These are phyloP conservation scores for Neosilurus hyrtlii DNA, from an alignment of 2,797 vertebrate genomes.

Conservation along the genomic window DNA sequence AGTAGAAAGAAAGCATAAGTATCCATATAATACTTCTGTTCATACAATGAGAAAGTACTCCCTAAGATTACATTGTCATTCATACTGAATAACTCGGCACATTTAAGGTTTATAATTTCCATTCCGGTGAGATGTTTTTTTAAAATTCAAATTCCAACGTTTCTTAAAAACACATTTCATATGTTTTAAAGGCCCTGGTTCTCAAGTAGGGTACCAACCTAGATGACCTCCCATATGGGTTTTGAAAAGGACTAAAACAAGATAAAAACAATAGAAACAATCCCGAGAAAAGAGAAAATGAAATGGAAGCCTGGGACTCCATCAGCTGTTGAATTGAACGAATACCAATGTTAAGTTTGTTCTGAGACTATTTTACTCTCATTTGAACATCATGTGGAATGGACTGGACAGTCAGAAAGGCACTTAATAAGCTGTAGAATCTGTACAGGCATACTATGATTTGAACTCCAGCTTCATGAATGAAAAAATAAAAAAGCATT, in stretches of 20 bases:
- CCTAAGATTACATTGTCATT: background rate
- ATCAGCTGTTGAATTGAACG: background rate
- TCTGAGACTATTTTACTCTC: background rate
- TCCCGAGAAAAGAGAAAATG: background rate
- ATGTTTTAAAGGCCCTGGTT: background rate
- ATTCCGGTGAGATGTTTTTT: background rate
- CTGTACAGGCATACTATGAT: background rate
- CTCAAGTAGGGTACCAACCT: background rate
- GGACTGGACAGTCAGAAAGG: constrained; percentile 8
- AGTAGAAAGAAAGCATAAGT: constrained; percentile 2
- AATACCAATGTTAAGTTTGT: background rate
- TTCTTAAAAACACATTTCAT: background rate
- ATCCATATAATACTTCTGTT: background rate
- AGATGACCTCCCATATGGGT: background rate
- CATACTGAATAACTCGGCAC: background rate
- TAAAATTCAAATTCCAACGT: background rate
- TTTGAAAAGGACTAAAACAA: background rate
- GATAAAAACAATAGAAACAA: background rate
- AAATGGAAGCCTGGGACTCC: background rate
- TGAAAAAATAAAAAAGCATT: background rate
- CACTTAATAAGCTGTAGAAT: constrained; percentile 18
- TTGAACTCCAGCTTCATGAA: background rate
- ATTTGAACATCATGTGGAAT: background rate
- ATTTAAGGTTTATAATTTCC: background rate
- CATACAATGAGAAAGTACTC: background rate